Evolutionary conservation across 2,113 vertebrate species (phyloP).

Genomic region (Macrotis lagotis): DNA sequence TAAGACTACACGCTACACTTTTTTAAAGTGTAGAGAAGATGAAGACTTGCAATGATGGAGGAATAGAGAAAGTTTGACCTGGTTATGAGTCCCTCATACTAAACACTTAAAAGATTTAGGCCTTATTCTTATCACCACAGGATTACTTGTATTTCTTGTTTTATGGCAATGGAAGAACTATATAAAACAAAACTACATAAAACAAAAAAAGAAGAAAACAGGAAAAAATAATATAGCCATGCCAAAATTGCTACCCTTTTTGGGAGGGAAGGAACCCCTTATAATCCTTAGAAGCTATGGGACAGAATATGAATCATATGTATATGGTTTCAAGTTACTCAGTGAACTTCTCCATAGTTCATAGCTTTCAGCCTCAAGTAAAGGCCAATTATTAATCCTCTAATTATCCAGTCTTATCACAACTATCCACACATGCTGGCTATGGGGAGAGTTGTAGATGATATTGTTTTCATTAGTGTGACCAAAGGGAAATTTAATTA

Average conservation of each 20-base stretch:
- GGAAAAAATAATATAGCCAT: slow-evolving; percentile 68
- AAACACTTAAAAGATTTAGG: background rate
- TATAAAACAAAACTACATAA: slow-evolving; percentile 73
- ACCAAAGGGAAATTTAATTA: slow-evolving; percentile 83
- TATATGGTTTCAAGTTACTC: slow-evolving; percentile 78
- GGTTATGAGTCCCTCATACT: background rate
- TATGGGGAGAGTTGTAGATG: slow-evolving; percentile 62
- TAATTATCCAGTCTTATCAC: slow-evolving; percentile 82
- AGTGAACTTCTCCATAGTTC: slow-evolving; percentile 68
- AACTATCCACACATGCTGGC: slow-evolving; percentile 76
- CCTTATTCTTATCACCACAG: slow-evolving; percentile 68
- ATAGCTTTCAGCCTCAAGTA: slow-evolving; percentile 79
- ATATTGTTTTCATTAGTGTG: slow-evolving; percentile 79
- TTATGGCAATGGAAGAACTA: slow-evolving; percentile 54
- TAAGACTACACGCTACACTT: too few species aligned
- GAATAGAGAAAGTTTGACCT: background rate
- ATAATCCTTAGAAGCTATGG: slow-evolving; percentile 62
- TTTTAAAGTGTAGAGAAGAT: background rate
- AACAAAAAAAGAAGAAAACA: slow-evolving; percentile 77
- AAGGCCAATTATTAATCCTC: slow-evolving; percentile 81
- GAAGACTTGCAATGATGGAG: background rate
- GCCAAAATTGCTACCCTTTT: slow-evolving; percentile 54
- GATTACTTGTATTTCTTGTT: slow-evolving; percentile 66
- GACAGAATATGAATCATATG: slow-evolving; percentile 49
- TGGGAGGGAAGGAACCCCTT: slow-evolving; percentile 33